Base-by-base conservation (phyloP, 2,113 vertebrate genomes). In the Rhombomys opimus region DNA sequence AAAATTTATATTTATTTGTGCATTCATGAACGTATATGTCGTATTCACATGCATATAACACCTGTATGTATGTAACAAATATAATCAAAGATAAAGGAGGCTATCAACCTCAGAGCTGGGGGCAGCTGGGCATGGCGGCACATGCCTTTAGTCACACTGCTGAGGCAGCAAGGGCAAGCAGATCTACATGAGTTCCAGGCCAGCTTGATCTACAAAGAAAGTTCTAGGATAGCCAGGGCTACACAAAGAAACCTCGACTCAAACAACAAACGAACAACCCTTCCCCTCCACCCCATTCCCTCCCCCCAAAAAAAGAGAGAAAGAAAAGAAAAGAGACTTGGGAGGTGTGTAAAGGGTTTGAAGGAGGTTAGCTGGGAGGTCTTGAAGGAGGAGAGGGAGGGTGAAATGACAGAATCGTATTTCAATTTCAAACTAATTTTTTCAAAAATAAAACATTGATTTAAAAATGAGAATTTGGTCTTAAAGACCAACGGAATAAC, bases 371-470 rank as follows among this genome's bases (percentile, higher is more conserved):
- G 7, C 10, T 38, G 38, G n/a, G 72, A 75, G 20, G 72, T 2
- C 70, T 35, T 75, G 10, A 20, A 41, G 38, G n/a, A 75, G 22
- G 10, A 41, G 41, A 46, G 22, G 41, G 41, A 27, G 73, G 73
- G 22, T 4, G 23, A 46, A 76, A 23, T 25, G 73, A 76, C 46
- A 22, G 25, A 46, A 46, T 76, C 25, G 46, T 25, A 75, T 25
- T 75, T 75, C 57, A 77, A n/a, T 93, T 68, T 59, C 78, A 87
- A 94, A 87, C 73, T 22, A 2, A 23, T 86, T 93, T 70, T 41
- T 91, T 59, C 46, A 57, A 57, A 63, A 89, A 77, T 85, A 27
- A 85, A 70, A 77, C 85, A 57, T 12, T 57, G 57, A 57, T 57
- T 57, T 57, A 12, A 57, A 46, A 57, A 57, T 75, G 72, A 75